Evolutionary conservation across 2,888 invertebrate genomes (phyloP), one percentile per base, ranked within the genome.

Genomic region (Linnaemya vulpina): DNA sequence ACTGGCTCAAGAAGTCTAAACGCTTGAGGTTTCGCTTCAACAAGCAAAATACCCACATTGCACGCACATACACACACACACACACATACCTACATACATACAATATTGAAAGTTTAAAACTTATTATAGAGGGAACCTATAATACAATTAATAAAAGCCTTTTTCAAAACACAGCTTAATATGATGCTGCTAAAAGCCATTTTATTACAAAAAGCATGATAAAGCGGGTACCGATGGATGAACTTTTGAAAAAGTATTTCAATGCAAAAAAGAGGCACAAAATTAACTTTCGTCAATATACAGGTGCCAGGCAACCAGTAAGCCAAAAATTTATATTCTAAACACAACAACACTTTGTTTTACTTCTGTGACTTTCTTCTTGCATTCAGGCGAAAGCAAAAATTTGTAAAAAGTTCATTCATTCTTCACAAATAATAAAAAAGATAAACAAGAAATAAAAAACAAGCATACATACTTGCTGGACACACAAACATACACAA

Each of bases 151-250:
- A n/a, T 35, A 73, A 80, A 80, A 74, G 60, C 20, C 67, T 62
- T 77, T 63, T 77, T 20, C 4, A 2, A 70, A 62, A 70, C 76
- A 30, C 53, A 82, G 76, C 82, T 76, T 68, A 43, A 53, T 70
- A 55, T 62, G 11, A 75, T 35, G 58, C 53, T 17, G 55, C 8
- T 3, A 30, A 75, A 81, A 71, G 71, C 70, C 70, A 76, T 65
- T 76, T 71, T 71, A 49, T 25, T 17, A 30, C 3, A 25, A 30
- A 11, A 10, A 62, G 68, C 51, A 49, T 46, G 22, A 30, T 65
- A 43, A 65, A 75, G 60, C 46, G 5, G 30, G 30, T 30, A 30
- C 30, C 30, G 2, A 30, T n/a, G 13, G 13, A 82, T 65, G 71
- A 71, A 71, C 76, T 83, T 71, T 76, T 30, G 7, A 70, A 76